These are phyloP conservation scores for Bedellia somnulentella DNA, from an alignment of 2,888 invertebrate species.

Conservation along the genomic window DNA sequence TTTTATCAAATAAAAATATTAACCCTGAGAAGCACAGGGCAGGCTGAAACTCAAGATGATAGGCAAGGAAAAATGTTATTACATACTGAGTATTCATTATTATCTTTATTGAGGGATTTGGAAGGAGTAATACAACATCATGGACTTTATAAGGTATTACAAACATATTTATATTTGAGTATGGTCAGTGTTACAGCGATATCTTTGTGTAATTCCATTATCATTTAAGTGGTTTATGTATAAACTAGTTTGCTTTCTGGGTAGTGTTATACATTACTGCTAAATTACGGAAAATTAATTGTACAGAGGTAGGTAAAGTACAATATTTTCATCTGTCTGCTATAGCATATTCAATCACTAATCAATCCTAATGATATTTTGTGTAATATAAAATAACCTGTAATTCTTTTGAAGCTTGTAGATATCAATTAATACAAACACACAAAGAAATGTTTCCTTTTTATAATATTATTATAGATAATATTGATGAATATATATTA, in stretches of 20 bases:
- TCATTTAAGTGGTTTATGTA: too few relatives aligned
- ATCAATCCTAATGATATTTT: background rate
- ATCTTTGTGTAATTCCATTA: too few relatives aligned
- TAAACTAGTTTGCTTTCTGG: too few relatives aligned
- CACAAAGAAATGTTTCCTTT: too few relatives aligned
- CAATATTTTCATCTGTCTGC: background rate
- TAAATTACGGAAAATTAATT: too few relatives aligned
- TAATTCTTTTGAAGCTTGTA: too few relatives aligned
- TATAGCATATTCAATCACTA: slow-evolving; percentile 1
- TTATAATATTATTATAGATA: too few relatives aligned
- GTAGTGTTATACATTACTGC: too few relatives aligned
- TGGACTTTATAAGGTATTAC: slow-evolving; percentile 76
- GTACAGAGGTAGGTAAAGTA: background rate
- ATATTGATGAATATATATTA: slow-evolving; percentile 13
- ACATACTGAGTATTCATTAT: slow-evolving; percentile 74
- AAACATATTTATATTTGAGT: too few relatives aligned
- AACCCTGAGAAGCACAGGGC: slow-evolving; percentile 49
- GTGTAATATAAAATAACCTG: background rate
- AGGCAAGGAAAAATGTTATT: slow-evolving; percentile 76
- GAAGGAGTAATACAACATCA: slow-evolving; percentile 77
- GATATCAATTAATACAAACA: too few relatives aligned
- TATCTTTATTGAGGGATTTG: slow-evolving; percentile 68
- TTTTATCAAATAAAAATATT: slow-evolving; percentile 72
- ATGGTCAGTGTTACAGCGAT: too few relatives aligned
- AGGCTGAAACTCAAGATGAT: slow-evolving; percentile 71